Evolutionary conservation across 2,888 invertebrate species (phyloP).

Genomic region (Fragum fragum): DNA sequence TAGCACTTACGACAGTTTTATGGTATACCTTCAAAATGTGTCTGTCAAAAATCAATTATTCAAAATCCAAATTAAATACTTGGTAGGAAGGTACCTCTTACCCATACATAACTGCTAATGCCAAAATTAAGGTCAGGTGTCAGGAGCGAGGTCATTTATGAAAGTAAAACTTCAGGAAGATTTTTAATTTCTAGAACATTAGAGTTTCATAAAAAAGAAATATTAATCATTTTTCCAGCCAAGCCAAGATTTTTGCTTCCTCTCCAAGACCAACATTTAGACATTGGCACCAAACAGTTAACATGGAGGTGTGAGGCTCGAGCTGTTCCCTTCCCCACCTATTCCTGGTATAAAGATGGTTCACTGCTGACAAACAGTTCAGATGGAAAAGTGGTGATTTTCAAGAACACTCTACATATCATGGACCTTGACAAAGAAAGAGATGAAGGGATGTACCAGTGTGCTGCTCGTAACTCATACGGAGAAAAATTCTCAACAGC

Average conservation of each 20-base stretch:
- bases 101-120: too few relatives aligned
- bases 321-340: slow-evolving; percentile 76
- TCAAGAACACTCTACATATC: slow-evolving; percentile 73
- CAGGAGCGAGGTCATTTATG: too few relatives aligned
- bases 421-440: slow-evolving; percentile 48
- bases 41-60: too few relatives aligned
- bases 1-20: too few relatives aligned
- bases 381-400: slow-evolving; percentile 50
- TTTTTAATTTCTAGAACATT: too few relatives aligned
- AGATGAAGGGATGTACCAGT: slow-evolving; percentile 96
- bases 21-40: too few relatives aligned
- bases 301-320: slow-evolving; percentile 84
- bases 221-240: slow-evolving; percentile 75
- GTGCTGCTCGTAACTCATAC: slow-evolving; percentile 92
- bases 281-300: slow-evolving; percentile 74
- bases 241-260: slow-evolving; percentile 82
- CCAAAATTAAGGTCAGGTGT: too few relatives aligned
- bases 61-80: too few relatives aligned
- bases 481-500: slow-evolving; percentile 95
- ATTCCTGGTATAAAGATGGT: slow-evolving; percentile 75
- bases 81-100: too few relatives aligned
- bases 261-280: slow-evolving; percentile 81
- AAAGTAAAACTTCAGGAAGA: too few relatives aligned
- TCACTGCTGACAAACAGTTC: slow-evolving; percentile 32
- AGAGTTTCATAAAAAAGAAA: too few relatives aligned